These are phyloP conservation scores for Seira ritae DNA, from an alignment of 2,888 invertebrate species.

Conservation along the genomic window DNA sequence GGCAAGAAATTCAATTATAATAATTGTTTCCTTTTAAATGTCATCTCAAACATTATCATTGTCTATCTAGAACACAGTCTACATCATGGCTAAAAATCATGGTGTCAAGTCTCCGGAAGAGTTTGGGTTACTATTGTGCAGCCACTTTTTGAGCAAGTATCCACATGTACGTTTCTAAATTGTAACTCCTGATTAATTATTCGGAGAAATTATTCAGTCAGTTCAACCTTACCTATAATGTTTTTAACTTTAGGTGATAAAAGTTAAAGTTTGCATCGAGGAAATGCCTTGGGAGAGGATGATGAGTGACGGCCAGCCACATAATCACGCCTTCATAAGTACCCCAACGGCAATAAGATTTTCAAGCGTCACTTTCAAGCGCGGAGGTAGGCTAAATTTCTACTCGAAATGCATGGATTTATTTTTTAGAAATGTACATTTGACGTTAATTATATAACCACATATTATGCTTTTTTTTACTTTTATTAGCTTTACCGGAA, in stretches of 20 bases:
- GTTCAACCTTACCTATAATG: too few relatives aligned
- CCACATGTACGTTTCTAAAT: too few relatives aligned
- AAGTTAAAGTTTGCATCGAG: slow-evolving; percentile 83
- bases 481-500: slow-evolving; percentile 77
- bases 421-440: neutral
- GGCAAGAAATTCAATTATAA: too few relatives aligned
- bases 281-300: slow-evolving; percentile 88
- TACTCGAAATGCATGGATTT: neutral
- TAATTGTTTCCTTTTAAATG: too few relatives aligned
- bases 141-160: slow-evolving; percentile 86
- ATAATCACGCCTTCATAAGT: slow-evolving; percentile 87
- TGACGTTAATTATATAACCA: neutral
- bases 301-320: slow-evolving; percentile 78
- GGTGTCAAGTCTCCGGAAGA: slow-evolving; percentile 85
- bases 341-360: slow-evolving; percentile 82
- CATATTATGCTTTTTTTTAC: neutral
- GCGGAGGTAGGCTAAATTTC: slow-evolving; percentile 81
- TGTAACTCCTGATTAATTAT: too few relatives aligned
- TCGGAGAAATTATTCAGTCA: too few relatives aligned
- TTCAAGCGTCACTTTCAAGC: slow-evolving; percentile 82
- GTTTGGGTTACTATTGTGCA: slow-evolving; percentile 84
- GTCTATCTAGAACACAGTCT: slow-evolving; percentile 89
- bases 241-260: too few relatives aligned
- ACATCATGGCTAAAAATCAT: slow-evolving; percentile 85
- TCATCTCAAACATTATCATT: slow-evolving; percentile 82